A percentile compares a stretch with the other conserved stretches of the same genome.
Evolutionary conservation across 2,888 invertebrate species (phyloP).

Genomic region (Tenthredo livida): DNA sequence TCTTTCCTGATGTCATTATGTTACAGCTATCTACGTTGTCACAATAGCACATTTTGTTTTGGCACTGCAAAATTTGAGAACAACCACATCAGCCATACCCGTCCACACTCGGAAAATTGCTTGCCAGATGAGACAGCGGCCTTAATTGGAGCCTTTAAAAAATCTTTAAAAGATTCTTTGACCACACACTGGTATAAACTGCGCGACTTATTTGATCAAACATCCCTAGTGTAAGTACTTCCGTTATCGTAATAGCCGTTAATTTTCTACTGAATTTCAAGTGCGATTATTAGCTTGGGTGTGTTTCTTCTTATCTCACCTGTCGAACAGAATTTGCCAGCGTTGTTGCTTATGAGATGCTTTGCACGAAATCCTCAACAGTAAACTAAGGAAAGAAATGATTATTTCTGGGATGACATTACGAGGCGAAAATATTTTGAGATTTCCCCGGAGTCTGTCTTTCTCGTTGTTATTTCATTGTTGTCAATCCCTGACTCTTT

Average conservation of each 20-base stretch:
- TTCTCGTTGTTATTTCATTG: neutral
- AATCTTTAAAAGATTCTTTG: neutral
- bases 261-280: no score
- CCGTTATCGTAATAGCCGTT: neutral
- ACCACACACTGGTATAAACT: neutral
- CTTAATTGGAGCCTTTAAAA: neutral
- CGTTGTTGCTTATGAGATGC: no score
- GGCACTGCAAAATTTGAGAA: neutral
- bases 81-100: neutral
- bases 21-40: neutral
- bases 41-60: neutral
- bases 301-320: no score
- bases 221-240: neutral
- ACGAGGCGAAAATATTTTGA: no score
- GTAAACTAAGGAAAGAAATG: no score
- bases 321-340: no score
- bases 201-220: neutral
- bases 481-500: neutral
- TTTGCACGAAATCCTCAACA: no score
- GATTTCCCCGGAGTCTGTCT: neutral
- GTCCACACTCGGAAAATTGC: neutral
- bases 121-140: neutral
- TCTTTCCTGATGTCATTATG: no score
- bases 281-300: no score
- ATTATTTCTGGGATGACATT: no score